A percentile compares a stretch with the other conserved stretches of the same genome.
Conservation (phyloP, 2,888 invertebrate genomes). For the Papilio demoleus region DNA sequence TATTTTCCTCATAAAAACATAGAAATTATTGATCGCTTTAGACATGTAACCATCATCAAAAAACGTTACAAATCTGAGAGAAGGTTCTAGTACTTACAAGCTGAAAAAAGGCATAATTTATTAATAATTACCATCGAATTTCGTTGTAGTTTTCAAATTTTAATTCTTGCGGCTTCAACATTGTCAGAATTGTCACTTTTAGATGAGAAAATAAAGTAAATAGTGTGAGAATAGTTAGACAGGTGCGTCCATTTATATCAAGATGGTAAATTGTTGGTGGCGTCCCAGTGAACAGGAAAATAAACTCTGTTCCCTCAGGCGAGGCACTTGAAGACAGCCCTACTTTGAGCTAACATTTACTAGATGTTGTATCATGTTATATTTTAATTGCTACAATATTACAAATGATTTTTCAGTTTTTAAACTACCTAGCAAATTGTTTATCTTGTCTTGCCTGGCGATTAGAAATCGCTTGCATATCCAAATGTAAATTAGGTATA, state of each 20-base stretch:
- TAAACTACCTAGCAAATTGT: no score
- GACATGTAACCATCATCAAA: no score
- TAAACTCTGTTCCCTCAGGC: slow-evolving; percentile 61
- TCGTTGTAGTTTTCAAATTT: neutral
- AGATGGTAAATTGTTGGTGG: slow-evolving; percentile 65
- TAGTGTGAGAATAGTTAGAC: slow-evolving; percentile 24
- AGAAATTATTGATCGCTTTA: neutral
- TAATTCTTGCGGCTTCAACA: neutral
- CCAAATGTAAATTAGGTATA: no score
- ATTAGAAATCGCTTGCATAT: no score
- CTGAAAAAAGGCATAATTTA: no score
- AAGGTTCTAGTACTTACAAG: no score
- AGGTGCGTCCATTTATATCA: slow-evolving; percentile 42
- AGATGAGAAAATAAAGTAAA: slow-evolving; percentile 1
- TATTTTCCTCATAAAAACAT: no score
- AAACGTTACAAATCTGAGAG: no score
- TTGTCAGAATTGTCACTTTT: neutral
- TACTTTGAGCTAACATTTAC: neutral
- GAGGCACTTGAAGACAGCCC: slow-evolving; percentile 40
- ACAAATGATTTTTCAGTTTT: no score
- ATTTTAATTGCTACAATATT: neutral
- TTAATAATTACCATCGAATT: no score
- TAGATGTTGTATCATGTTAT: neutral
- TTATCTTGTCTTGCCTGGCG: no score
- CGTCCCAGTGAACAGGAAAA: slow-evolving; percentile 76